Conservation (phyloP, 1,140 invertebrate genomes). For the Lepidurus packardi region DNA sequence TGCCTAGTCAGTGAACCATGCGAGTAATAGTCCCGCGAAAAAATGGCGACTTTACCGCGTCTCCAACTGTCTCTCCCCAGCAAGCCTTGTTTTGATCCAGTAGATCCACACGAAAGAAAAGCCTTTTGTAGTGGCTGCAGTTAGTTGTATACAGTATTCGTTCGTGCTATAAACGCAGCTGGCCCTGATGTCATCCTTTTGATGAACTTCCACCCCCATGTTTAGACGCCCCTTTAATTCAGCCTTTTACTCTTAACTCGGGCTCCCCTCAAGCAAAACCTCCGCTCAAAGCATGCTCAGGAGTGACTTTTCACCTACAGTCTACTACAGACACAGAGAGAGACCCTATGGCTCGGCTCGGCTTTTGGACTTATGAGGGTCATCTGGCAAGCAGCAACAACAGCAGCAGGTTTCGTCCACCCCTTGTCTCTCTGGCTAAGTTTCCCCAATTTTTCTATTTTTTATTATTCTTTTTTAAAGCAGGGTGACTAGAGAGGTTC, state of each 20-base stretch:
- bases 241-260: neutral
- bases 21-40: neutral
- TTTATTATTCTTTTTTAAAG: neutral
- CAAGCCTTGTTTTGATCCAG: neutral
- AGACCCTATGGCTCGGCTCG: conserved; percentile 8
- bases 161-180: neutral
- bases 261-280: neutral
- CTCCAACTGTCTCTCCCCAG: neutral
- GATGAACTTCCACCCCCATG: conserved; percentile 20
- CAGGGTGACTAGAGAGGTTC: neutral
- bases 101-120: neutral
- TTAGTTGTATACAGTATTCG: too few relatives aligned
- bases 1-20: neutral
- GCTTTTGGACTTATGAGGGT: neutral
- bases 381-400: conserved; percentile 14
- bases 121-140: too few relatives aligned
- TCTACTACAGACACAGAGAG: neutral
- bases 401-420: conserved; percentile 17
- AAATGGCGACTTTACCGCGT: neutral
- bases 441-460: neutral
- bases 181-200: conserved; percentile 21
- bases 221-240: conserved; percentile 19
- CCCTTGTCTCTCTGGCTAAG: neutral
- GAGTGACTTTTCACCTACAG: conserved; percentile 4
- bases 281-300: neutral